phyloP scores from a whole-genome alignment of 2,888 invertebrate genomes.

The Leucophenga montana region DNA sequence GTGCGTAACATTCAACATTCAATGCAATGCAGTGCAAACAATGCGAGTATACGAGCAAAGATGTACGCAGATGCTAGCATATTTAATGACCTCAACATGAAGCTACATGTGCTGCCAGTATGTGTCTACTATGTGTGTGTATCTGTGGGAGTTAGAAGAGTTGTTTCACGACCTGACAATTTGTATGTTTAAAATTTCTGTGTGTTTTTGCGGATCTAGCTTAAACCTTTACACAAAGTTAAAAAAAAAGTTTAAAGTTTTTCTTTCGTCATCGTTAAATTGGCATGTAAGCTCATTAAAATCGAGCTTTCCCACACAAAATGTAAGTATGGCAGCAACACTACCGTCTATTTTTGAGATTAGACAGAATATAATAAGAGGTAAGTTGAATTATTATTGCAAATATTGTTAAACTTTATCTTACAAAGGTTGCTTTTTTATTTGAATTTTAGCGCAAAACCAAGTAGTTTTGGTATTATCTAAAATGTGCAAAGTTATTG shows the following conservation, averaged over 20 bases:
- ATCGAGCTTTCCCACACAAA: neutral
- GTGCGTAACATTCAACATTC: too few species aligned
- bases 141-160: neutral
- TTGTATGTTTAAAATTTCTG: neutral
- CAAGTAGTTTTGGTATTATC: neutral
- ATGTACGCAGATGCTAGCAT: neutral
- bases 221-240: too few species aligned
- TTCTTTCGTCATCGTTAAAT: neutral
- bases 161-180: neutral
- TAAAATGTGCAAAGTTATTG: neutral
- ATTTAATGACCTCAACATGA: slow-evolving; percentile 3
- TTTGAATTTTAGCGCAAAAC: too few species aligned
- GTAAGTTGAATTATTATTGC: too few species aligned
- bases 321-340: too few species aligned
- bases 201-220: neutral
- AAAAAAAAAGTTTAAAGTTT: neutral
- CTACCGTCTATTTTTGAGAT: too few species aligned
- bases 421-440: too few species aligned
- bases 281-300: neutral
- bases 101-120: neutral
- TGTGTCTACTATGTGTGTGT: too few species aligned
- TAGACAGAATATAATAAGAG: too few species aligned
- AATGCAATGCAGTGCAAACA: too few species aligned
- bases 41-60: neutral
- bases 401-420: too few species aligned